phyloP scores from a whole-genome alignment of 2,888 invertebrate genomes.

The Vanessa cardui region DNA sequence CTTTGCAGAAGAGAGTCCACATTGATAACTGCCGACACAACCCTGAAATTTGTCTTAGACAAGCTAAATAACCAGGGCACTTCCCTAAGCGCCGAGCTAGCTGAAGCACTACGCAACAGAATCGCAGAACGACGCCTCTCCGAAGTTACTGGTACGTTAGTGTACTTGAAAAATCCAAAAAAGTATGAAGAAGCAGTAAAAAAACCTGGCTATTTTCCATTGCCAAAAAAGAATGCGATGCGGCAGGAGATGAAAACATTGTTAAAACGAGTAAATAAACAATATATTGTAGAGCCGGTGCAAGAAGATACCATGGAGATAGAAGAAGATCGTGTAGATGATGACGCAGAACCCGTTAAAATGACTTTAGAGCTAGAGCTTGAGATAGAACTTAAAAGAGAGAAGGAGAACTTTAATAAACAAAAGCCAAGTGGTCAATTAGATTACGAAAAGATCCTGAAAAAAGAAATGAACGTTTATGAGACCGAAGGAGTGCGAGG shows the following conservation, averaged over 20 bases:
- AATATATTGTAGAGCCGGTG: background rate
- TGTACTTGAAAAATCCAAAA: background rate
- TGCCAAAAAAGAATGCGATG: background rate
- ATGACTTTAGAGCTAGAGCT: background rate
- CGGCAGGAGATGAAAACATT: slow-evolving; percentile 2
- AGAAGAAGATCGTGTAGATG: background rate
- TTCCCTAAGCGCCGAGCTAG: background rate
- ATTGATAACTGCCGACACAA: too few species aligned
- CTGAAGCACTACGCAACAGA: background rate
- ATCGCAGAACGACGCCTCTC: background rate
- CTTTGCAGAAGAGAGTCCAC: too few species aligned
- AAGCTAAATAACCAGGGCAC: background rate
- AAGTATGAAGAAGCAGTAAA: background rate
- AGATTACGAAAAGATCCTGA: slow-evolving; percentile 15
- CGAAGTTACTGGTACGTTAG: background rate
- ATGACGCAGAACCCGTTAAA: background rate
- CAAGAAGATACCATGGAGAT: background rate
- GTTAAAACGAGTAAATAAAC: background rate
- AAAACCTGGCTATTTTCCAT: background rate
- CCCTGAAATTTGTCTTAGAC: background rate
- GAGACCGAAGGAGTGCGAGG: too few species aligned
- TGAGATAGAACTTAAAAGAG: slow-evolving; percentile 3
- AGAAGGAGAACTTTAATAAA: background rate
- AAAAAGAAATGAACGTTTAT: slow-evolving; percentile 9
- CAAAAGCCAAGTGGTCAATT: background rate